Percentiles rank a stretch among this genome's conserved stretches.
Evolutionary conservation across 2,797 vertebrate species (phyloP).

Genomic region (Champsocephalus gunnari): DNA sequence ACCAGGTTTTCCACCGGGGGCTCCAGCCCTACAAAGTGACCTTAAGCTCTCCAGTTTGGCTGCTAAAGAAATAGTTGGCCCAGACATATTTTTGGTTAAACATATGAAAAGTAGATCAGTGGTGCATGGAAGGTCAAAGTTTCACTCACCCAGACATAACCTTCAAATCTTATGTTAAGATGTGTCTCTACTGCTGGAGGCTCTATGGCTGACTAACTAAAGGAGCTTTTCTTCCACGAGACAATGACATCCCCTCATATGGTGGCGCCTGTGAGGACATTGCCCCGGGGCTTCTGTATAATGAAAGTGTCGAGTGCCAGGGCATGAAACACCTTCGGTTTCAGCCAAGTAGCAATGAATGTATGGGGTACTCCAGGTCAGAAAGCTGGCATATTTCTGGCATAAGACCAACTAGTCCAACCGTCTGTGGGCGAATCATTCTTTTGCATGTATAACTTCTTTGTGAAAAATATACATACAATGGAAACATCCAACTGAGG

Average conservation of each 20-base stretch:
- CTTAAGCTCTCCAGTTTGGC: conserved; percentile 16
- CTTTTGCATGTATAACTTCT: background rate
- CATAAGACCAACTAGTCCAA: conserved; percentile 10
- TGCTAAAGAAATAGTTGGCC: conserved; percentile 1
- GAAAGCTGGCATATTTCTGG: conserved; percentile 21
- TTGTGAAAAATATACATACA: background rate
- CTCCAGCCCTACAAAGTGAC: conserved; percentile 39
- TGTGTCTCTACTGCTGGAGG: conserved; percentile 38
- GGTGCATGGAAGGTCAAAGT: conserved; percentile 2
- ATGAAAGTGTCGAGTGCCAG: conserved; percentile 51
- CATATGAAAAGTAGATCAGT: conserved; percentile 2
- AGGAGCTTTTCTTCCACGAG: conserved; percentile 35
- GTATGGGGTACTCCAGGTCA: conserved; percentile 31
- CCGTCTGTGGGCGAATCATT: conserved; percentile 1
- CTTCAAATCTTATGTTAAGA: conserved; percentile 37
- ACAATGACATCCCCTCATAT: conserved; percentile 44
- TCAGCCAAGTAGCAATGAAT: conserved; percentile 46
- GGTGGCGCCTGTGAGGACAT: conserved; percentile 37
- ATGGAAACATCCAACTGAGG: background rate
- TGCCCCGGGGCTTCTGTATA: conserved; percentile 39
- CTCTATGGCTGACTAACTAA: conserved; percentile 34
- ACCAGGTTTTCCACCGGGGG: conserved; percentile 45
- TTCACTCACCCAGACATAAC: conserved; percentile 23
- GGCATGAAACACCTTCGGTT: conserved; percentile 34
- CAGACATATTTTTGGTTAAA: conserved; percentile 2